These are phyloP conservation scores for Pygmarrhopalites habei DNA, from an alignment of 1,140 invertebrate genomes.

Conservation along the genomic window DNA sequence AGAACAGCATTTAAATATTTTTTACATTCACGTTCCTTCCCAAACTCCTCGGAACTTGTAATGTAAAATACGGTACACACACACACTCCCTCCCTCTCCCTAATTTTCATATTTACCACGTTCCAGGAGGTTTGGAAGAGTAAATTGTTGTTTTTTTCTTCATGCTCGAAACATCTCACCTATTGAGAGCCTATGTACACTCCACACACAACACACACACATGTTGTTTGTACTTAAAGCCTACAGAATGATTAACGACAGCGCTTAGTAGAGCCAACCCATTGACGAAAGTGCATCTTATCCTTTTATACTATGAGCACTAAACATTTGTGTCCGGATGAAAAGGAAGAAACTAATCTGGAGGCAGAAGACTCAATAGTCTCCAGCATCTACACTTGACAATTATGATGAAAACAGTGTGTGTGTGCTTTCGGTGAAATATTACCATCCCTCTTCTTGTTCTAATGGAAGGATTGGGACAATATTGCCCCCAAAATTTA, in stretches of 20 bases:
- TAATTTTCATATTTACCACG: not conserved
- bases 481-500: not conserved
- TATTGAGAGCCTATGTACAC: not conserved
- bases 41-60: too few species aligned
- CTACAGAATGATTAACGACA: not conserved
- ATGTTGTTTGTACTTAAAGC: not conserved
- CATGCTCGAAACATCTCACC: not conserved
- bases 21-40: too few species aligned
- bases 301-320: not conserved
- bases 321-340: too few species aligned
- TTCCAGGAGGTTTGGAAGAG: not conserved
- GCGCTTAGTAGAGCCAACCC: too few species aligned
- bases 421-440: not conserved
- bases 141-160: too few species aligned
- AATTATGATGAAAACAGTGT: not conserved
- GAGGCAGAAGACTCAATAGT: too few species aligned
- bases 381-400: not conserved
- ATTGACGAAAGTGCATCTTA: not conserved
- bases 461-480: slow-evolving; percentile 3
- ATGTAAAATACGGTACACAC: not conserved
- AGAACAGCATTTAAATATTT: too few species aligned
- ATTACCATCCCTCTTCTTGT: not conserved
- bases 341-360: too few species aligned
- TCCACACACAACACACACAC: too few species aligned
- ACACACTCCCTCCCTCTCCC: not conserved